Evolutionary conservation across 1,140 invertebrate species (phyloP).

Genomic region (Meloidogyne floridensis): DNA sequence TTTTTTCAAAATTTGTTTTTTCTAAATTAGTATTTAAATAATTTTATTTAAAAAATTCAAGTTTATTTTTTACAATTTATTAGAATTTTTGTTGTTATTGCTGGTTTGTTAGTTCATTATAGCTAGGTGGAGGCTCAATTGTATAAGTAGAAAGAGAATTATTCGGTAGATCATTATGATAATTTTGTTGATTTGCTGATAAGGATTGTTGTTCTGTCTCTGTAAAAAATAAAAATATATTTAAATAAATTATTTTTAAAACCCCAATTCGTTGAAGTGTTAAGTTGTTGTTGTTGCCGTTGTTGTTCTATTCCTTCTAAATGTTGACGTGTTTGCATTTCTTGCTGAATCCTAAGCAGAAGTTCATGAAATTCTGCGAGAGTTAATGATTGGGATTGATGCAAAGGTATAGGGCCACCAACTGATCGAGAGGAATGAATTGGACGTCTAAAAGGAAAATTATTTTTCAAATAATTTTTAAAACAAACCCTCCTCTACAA

Average conservation of each 20-base stretch:
- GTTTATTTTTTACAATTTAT: neutral
- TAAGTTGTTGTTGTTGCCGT: neutral
- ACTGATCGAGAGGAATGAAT: slow-evolving; percentile 20
- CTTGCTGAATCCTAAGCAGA: slow-evolving; percentile 19
- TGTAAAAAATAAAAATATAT: neutral
- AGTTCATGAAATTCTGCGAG: slow-evolving; percentile 31
- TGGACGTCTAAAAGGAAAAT: slow-evolving; percentile 12
- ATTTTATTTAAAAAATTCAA: neutral
- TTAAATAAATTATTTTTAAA: neutral
- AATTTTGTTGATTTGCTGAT: neutral
- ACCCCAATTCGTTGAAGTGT: neutral
- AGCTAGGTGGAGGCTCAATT: slow-evolving; percentile 21
- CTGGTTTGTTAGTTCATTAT: neutral
- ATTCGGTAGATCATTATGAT: neutral
- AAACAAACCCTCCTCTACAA: neutral
- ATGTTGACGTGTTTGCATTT: slow-evolving; percentile 25
- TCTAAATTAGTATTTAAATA: too few relatives aligned
- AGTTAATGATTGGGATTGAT: slow-evolving; percentile 21
- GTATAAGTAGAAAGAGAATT: neutral
- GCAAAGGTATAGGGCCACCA: neutral
- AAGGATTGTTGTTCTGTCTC: neutral
- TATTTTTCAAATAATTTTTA: neutral
- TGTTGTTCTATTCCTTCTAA: neutral
- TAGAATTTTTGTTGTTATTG: neutral
- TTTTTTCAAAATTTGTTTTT: neutral